phyloP scores from a whole-genome alignment of 2,113 vertebrate genomes.

The Coryphaenoides rupestris region DNA sequence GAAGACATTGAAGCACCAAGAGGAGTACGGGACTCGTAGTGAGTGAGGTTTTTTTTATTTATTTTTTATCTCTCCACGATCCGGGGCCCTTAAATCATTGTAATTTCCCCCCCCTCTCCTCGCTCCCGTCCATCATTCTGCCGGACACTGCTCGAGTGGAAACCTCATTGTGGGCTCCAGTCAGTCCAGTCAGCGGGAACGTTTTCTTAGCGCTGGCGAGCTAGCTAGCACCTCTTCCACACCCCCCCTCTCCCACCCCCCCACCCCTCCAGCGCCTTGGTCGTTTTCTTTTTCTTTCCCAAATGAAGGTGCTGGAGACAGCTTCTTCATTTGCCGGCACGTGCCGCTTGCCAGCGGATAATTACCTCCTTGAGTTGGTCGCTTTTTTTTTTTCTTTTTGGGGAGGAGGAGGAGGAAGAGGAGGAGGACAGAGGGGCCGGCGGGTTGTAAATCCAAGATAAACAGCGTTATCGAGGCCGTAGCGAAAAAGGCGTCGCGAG shows the following conservation, averaged over 20 bases:
- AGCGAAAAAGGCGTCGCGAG: conserved; percentile 27
- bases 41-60: conserved; percentile 19
- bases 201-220: conserved; percentile 20
- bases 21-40: too few species aligned
- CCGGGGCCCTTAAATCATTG: conserved; percentile 53
- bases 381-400: too few species aligned
- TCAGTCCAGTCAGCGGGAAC: conserved; percentile 61
- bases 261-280: conserved; percentile 10
- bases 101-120: conserved; percentile 35
- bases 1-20: conserved; percentile 36
- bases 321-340: too few species aligned
- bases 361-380: conserved; percentile 53
- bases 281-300: conserved; percentile 15
- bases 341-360: conserved; percentile 36
- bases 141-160: conserved; percentile 65
- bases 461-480: conserved; percentile 51
- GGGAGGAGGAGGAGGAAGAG: too few species aligned
- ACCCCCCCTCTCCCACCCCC: neutral
- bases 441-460: conserved; percentile 48
- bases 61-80: too few species aligned
- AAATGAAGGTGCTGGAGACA: conserved; percentile 43
- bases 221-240: too few species aligned
- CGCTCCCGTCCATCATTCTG: conserved; percentile 60
- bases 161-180: conserved; percentile 68
- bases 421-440: conserved; percentile 49